phyloP scores from a whole-genome alignment of 1,140 invertebrate genomes.

The Drosophila auraria region DNA sequence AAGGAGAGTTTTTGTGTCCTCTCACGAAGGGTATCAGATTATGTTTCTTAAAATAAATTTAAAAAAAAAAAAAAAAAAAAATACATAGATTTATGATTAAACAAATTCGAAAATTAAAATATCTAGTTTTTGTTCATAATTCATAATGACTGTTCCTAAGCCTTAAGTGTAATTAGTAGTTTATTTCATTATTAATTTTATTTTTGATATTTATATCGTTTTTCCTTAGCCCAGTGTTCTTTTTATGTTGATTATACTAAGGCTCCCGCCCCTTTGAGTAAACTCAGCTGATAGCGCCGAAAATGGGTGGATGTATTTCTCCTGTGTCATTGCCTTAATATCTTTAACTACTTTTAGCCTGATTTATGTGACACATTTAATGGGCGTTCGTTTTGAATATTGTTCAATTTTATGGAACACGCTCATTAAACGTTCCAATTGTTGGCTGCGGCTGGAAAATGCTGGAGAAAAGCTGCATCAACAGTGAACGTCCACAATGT shows the following conservation, averaged over 20 bases:
- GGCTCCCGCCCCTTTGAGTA: not conserved
- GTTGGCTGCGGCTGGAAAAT: constrained; percentile 56
- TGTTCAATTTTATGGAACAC: constrained; percentile 56
- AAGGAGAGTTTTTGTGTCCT: no score
- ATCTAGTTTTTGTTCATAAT: no score
- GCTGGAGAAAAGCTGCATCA: constrained; percentile 21
- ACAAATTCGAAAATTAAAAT: no score
- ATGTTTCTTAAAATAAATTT: no score
- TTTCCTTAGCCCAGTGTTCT: no score
- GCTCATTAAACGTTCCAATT: constrained; percentile 47
- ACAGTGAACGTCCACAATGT: constrained; percentile 25
- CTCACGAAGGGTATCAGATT: no score
- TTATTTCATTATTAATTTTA: not conserved
- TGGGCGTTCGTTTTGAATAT: constrained; percentile 54
- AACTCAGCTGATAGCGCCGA: not conserved
- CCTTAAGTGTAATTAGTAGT: no score
- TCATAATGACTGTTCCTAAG: no score
- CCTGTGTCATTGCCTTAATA: constrained; percentile 33
- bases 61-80: no score
- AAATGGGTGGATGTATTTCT: constrained; percentile 4
- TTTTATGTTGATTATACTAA: not conserved
- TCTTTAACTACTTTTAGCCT: constrained; percentile 46
- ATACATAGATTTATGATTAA: no score
- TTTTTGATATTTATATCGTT: no score
- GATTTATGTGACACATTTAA: constrained; percentile 75